Evolutionary conservation across 2,888 invertebrate genomes (phyloP).

Genomic region (Eupithecia subfuscata): DNA sequence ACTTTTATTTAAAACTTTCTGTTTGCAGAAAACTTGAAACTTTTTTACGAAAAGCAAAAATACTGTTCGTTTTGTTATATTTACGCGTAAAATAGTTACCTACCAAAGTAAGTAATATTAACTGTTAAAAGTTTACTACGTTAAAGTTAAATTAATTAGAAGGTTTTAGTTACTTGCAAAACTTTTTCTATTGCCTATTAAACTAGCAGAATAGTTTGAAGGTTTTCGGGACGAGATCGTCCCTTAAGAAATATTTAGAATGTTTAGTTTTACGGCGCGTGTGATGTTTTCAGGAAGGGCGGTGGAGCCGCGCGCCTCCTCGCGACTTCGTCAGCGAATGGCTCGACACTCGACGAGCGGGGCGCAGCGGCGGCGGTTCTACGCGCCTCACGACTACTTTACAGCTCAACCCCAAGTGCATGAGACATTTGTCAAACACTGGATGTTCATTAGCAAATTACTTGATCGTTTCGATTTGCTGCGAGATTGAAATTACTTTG

Average conservation of each 20-base stretch:
- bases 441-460: conserved; percentile 48
- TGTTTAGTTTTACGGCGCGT: conserved; percentile 48
- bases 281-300: conserved; percentile 64
- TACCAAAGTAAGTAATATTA: neutral
- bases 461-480: neutral
- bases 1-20: neutral
- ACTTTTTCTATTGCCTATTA: neutral
- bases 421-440: conserved; percentile 52
- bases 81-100: neutral
- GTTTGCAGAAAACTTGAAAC: neutral
- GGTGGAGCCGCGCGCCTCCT: conserved; percentile 59
- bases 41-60: neutral
- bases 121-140: neutral
- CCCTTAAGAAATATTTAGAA: conserved; percentile 15
- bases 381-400: conserved; percentile 22
- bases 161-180: neutral
- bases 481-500: too few species aligned
- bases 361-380: conserved; percentile 48
- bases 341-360: conserved; percentile 35
- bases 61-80: neutral
- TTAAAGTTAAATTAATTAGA: neutral
- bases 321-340: conserved; percentile 70
- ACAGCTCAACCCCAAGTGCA: conserved; percentile 23
- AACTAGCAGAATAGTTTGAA: neutral
- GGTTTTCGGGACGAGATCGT: neutral